A percentile compares a stretch with the other conserved stretches of the same genome.
Evolutionary conservation across 2,797 vertebrate species (phyloP).

Genomic region (Orestias chungarensis): DNA sequence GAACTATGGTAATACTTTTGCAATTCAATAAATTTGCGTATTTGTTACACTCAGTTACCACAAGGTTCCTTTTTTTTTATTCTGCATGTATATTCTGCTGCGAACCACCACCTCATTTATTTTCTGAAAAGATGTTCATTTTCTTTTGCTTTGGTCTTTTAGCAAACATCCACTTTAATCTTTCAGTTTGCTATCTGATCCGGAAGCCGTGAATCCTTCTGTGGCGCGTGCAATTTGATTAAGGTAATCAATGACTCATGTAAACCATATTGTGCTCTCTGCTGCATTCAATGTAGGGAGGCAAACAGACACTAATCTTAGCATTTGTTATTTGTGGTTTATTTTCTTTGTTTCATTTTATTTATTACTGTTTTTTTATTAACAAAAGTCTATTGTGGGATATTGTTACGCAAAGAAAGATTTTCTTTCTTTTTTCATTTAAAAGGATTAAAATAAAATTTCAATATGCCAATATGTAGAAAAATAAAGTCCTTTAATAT

Average conservation of each 20-base stretch:
- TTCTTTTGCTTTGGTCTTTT: conserved; percentile 41
- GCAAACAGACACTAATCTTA: conserved; percentile 30
- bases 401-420: neutral
- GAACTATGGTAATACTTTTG: neutral
- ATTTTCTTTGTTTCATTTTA: neutral
- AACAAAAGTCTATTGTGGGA: neutral
- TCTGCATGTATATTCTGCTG: conserved; percentile 8
- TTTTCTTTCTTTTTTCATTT: too few species aligned
- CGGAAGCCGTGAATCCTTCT: conserved; percentile 54
- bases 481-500: neutral
- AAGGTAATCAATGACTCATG: conserved; percentile 61
- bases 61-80: neutral
- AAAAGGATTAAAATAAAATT: neutral
- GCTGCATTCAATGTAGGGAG: conserved; percentile 33
- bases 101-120: conserved; percentile 17
- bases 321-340: neutral
- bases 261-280: conserved; percentile 48
- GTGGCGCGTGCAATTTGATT: conserved; percentile 72
- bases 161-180: conserved; percentile 70
- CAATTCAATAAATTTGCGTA: neutral
- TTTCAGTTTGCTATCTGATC: conserved; percentile 77
- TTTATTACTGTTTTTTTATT: neutral
- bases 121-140: conserved; percentile 46
- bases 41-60: neutral
- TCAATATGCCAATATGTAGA: neutral